Base-by-base conservation (phyloP, 2,113 vertebrate genomes). In the Channa argus region DNA sequence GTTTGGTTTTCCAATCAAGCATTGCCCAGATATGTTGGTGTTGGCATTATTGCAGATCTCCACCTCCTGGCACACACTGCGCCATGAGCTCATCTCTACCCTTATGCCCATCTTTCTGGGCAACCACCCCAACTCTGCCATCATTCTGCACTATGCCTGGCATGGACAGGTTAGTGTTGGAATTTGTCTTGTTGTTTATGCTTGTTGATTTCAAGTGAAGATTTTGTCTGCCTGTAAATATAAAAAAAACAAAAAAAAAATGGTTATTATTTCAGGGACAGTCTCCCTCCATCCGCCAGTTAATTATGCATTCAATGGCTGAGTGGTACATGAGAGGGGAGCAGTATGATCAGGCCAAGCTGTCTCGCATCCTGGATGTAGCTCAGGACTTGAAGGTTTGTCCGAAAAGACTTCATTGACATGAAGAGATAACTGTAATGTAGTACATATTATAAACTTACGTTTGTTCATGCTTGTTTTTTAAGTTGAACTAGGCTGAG, bases 291-390 rank as follows among this genome's bases (percentile, higher is more conserved):
- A 99, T 99, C 88, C 98, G 98, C 76, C 98, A 99, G 91, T 95
- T 99, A 47, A 99, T 99, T 88, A 99, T 99, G 97, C 98, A 98
- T 92, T 98, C 98, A 0, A 99, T 99, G 98, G 98, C 98, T 63
- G 98, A 99, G 86, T 99, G 98, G 98, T 99, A 99, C 93, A 99
- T 99, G 97, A 95, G 97, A 92, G 98, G 97, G 70, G 98, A 99
- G 72, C 98, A 99, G 88, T 99, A 99, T 41, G 98, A 99, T 84
- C 98, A 99, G 92, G 97, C 98, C 74, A 98, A 98, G 91, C 80
- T 99, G 82, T 99, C 98, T 65, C 96, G 98, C 74, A 99, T 99
- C 93, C 95, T 99, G 87, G 98, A 99, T 86, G 98, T 99, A 92
- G 98, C 98, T 3, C 98, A 99, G 91, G 98, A 99, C 93, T 95